Conservation (phyloP, 1,140 invertebrate genomes). For the Globodera ellingtonae region DNA sequence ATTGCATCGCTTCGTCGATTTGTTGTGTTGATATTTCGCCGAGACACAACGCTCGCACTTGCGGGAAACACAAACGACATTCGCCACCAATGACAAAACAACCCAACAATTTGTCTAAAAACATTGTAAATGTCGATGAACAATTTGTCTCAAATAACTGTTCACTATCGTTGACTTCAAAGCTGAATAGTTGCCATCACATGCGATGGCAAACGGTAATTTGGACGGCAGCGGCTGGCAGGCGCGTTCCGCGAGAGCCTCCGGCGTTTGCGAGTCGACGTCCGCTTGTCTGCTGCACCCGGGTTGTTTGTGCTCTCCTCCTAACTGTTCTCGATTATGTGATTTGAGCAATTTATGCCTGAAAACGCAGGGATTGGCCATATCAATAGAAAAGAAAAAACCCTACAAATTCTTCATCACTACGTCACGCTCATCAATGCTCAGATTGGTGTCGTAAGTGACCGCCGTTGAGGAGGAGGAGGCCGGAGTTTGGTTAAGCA, state of each 20-base stretch:
- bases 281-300: background rate
- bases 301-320: background rate
- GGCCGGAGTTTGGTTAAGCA: background rate
- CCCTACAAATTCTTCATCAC: constrained; percentile 20
- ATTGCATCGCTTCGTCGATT: constrained; percentile 26
- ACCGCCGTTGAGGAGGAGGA: background rate
- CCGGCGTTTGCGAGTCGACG: background rate
- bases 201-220: background rate
- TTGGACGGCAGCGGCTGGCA: background rate
- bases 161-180: constrained; percentile 21
- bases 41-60: constrained; percentile 27
- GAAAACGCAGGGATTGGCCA: background rate
- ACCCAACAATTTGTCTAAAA: constrained; percentile 1
- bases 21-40: constrained; percentile 22
- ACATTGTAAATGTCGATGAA: background rate
- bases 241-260: background rate
- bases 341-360: constrained; percentile 24
- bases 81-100: constrained; percentile 33
- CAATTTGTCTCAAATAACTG: background rate
- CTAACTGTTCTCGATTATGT: constrained; percentile 8
- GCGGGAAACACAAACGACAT: constrained; percentile 24
- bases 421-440: constrained; percentile 12
- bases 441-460: background rate
- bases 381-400: background rate
- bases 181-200: constrained; percentile 8